Evolutionary conservation across 2,113 vertebrate species (phyloP).

Genomic region (Oenanthe melanoleuca): DNA sequence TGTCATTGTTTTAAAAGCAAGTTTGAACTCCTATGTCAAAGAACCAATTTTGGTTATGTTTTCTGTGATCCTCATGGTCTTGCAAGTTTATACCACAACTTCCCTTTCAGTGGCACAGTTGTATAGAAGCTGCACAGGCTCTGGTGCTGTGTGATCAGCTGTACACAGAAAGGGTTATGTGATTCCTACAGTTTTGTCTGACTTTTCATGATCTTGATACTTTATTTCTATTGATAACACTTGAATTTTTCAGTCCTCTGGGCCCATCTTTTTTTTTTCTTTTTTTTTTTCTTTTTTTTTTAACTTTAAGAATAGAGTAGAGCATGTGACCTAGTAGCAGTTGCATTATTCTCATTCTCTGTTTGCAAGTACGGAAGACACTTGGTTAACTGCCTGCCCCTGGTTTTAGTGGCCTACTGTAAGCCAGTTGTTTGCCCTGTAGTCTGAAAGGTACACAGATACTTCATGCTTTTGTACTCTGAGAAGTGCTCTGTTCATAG

Average conservation of each 20-base stretch:
- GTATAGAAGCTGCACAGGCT: neutral
- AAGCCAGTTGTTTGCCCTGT: slow-evolving; percentile 87
- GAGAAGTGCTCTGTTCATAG: slow-evolving; percentile 86
- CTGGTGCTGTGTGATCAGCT: neutral
- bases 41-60: neutral
- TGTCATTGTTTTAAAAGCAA: neutral
- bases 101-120: neutral
- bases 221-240: neutral
- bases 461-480: slow-evolving; percentile 87
- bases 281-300: neutral
- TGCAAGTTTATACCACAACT: neutral
- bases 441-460: slow-evolving; percentile 89
- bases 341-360: neutral
- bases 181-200: neutral
- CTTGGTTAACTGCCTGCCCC: neutral
- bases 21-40: neutral
- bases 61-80: neutral
- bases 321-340: neutral
- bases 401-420: slow-evolving; percentile 78
- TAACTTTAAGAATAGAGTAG: neutral
- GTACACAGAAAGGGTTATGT: neutral
- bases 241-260: neutral
- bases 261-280: too few species aligned
- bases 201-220: neutral
- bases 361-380: neutral